phyloP scores from a whole-genome alignment of 2,888 invertebrate species.

The Rhagium mordax region DNA sequence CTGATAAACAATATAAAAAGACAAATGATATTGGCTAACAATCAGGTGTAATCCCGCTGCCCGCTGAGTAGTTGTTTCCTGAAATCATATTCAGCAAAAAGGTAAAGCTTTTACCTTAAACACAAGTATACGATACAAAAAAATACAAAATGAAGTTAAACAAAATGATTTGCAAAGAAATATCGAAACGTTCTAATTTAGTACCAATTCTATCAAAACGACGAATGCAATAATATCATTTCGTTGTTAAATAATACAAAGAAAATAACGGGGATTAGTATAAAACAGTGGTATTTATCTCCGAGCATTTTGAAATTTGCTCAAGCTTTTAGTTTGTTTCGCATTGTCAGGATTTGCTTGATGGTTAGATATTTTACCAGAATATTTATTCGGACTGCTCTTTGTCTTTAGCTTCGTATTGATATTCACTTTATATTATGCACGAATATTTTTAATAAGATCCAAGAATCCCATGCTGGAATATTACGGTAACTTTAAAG shows the following conservation, averaged over 20 bases:
- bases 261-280: conserved; percentile 1
- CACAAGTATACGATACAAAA: too few species aligned
- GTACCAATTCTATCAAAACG: background rate
- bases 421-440: background rate
- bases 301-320: background rate
- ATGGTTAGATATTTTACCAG: background rate
- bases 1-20: too few species aligned
- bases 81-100: too few species aligned
- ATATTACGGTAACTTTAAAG: too few species aligned
- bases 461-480: background rate
- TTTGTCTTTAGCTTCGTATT: background rate
- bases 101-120: too few species aligned
- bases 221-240: background rate
- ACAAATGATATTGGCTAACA: too few species aligned
- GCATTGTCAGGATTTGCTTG: background rate
- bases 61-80: too few species aligned
- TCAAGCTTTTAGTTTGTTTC: background rate
- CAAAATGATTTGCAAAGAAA: too few species aligned
- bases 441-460: background rate
- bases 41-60: too few species aligned
- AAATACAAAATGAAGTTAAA: too few species aligned
- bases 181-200: background rate
- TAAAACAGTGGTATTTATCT: conserved; percentile 1
- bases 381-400: background rate
- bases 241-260: background rate